Percentiles rank a stretch among this genome's conserved stretches.
Conservation (phyloP, 1,140 invertebrate species). For the Drosophila sproati region DNA sequence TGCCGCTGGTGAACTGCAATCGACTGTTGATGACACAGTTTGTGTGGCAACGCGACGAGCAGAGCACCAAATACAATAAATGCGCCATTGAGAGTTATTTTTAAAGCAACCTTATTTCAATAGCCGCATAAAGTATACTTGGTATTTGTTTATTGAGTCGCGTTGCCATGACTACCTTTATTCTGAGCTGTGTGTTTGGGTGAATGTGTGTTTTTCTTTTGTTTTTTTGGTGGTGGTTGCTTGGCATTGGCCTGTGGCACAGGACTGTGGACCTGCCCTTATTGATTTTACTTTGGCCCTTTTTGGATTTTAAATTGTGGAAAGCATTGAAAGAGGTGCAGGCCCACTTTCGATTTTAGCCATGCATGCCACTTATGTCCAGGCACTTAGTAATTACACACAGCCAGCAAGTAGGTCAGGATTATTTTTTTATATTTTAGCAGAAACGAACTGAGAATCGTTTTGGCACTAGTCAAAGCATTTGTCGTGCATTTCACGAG, state of each 20-base stretch:
- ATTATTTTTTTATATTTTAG: slow-evolving; percentile 23
- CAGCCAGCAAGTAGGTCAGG: slow-evolving; percentile 63
- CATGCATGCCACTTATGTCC: slow-evolving; percentile 26
- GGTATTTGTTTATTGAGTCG: slow-evolving; percentile 69
- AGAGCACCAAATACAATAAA: slow-evolving; percentile 47
- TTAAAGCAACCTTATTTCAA: slow-evolving; percentile 70
- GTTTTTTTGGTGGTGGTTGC: slow-evolving; percentile 64
- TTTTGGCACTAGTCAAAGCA: slow-evolving; percentile 38
- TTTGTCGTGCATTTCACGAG: slow-evolving; percentile 76
- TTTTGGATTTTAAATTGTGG: slow-evolving; percentile 43
- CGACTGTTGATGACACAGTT: slow-evolving; percentile 68
- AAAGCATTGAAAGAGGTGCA: slow-evolving; percentile 47
- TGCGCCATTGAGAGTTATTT: slow-evolving; percentile 72
- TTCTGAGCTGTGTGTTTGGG: slow-evolving; percentile 39
- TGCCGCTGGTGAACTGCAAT: slow-evolving; percentile 55
- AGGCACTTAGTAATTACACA: slow-evolving; percentile 63
- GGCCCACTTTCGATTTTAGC: slow-evolving; percentile 73
- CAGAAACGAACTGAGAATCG: slow-evolving; percentile 29
- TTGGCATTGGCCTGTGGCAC: slow-evolving; percentile 69
- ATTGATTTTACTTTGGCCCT: slow-evolving; percentile 65
- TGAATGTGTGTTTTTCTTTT: neutral
- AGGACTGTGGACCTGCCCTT: slow-evolving; percentile 27
- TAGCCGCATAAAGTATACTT: slow-evolving; percentile 49
- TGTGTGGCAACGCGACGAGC: slow-evolving; percentile 21
- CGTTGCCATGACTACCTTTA: slow-evolving; percentile 65